Evolutionary conservation across 2,888 invertebrate genomes (phyloP).

Genomic region (Tiphia femorata): DNA sequence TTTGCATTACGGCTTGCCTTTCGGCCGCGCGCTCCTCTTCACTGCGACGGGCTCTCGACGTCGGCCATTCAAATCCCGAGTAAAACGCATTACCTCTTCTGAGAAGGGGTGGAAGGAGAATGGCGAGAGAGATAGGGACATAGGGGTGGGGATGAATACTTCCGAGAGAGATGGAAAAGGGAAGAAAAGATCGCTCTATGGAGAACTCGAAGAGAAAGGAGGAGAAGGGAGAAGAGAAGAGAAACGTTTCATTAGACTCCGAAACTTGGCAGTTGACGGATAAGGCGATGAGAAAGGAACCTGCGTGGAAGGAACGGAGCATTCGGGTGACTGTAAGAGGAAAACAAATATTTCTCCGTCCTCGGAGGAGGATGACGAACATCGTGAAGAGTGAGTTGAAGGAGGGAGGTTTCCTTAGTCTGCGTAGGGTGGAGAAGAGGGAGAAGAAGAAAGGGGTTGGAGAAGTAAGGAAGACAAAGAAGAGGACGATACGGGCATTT

Average conservation of each 20-base stretch:
- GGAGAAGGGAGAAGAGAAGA: background rate
- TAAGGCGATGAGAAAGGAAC: constrained; percentile 9
- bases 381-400: constrained; percentile 5
- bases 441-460: background rate
- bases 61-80: background rate
- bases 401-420: background rate
- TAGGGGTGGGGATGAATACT: background rate
- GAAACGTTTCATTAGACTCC: constrained; percentile 14
- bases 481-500: too few species aligned
- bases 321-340: background rate
- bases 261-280: constrained; percentile 14
- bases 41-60: background rate
- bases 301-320: background rate
- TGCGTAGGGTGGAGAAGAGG: background rate
- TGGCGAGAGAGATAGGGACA: background rate
- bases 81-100: constrained; percentile 1
- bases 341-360: constrained; percentile 16
- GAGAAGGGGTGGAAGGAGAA: background rate
- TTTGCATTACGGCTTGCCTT: background rate
- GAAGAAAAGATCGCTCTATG: background rate
- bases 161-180: background rate
- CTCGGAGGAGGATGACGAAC: background rate
- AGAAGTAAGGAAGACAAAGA: background rate
- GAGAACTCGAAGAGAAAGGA: background rate
- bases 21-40: too few species aligned